Percentiles rank a stretch among this genome's conserved stretches.
Evolutionary conservation across 1,140 invertebrate species (phyloP).

Genomic region (Physella acuta): DNA sequence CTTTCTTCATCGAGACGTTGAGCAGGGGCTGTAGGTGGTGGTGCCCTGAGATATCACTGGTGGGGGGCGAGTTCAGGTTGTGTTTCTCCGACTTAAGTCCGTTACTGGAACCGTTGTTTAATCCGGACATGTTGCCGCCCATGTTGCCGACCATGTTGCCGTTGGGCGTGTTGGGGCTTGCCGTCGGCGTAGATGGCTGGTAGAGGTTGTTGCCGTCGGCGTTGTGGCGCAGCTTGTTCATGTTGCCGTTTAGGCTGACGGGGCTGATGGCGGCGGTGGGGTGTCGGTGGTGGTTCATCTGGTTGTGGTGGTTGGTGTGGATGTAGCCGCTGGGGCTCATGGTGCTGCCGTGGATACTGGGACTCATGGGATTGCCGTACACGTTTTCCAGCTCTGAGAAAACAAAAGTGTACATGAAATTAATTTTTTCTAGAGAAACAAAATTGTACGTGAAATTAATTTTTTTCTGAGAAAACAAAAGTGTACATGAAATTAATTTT

Average conservation of each 20-base stretch:
- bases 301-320: conserved; percentile 4
- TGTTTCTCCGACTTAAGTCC: neutral
- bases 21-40: neutral
- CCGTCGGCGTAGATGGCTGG: neutral
- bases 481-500: too few relatives aligned
- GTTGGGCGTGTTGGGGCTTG: neutral
- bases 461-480: too few relatives aligned
- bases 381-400: conserved; percentile 1
- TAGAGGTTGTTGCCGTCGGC: neutral
- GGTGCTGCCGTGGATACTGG: neutral
- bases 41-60: neutral
- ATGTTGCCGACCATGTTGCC: neutral
- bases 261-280: conserved; percentile 7
- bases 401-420: too few relatives aligned
- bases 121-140: neutral
- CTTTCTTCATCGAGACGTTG: neutral
- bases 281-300: conserved; percentile 6
- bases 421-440: too few relatives aligned
- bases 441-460: too few relatives aligned
- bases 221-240: conserved; percentile 7
- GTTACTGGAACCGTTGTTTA: neutral
- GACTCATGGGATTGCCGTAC: neutral
- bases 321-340: conserved; percentile 8
- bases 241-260: neutral
- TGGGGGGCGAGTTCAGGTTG: neutral